A percentile compares a stretch with the other conserved stretches of the same genome.
Evolutionary conservation across 1,140 invertebrate species (phyloP).

Genomic region (Drosophila elegans): DNA sequence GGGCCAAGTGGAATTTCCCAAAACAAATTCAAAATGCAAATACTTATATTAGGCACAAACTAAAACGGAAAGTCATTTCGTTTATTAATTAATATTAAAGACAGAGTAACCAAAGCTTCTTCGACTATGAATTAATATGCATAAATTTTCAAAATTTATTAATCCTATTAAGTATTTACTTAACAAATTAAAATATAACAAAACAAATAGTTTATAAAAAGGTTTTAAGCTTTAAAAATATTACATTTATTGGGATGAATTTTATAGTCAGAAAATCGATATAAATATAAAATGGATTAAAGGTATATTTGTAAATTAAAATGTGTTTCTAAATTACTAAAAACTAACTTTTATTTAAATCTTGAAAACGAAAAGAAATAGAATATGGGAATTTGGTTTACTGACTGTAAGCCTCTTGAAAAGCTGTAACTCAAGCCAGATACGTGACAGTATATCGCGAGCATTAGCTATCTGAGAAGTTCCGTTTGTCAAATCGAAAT

Average conservation of each 20-base stretch:
- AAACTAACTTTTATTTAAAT: neutral
- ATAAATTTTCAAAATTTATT: no score
- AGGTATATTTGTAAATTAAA: no score
- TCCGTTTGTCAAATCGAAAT: constrained; percentile 46
- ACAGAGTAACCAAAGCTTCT: neutral
- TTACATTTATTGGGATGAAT: no score
- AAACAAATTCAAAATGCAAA: constrained; percentile 28
- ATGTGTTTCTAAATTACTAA: no score
- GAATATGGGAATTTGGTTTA: neutral
- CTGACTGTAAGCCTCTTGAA: neutral
- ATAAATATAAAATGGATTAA: no score
- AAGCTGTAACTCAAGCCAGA: constrained; percentile 23
- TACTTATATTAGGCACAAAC: neutral
- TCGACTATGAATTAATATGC: no score
- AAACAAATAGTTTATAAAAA: no score
- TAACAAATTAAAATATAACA: no score
- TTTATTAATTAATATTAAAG: neutral
- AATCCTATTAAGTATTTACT: no score
- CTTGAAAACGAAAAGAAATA: neutral
- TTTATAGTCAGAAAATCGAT: no score
- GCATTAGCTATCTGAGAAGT: constrained; percentile 54
- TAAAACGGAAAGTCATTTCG: neutral
- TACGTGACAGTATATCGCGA: constrained; percentile 44
- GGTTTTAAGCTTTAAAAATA: no score
- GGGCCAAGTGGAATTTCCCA: constrained; percentile 56